Base-by-base conservation (phyloP, 2,113 vertebrate genomes). In the Gavialis gangeticus region DNA sequence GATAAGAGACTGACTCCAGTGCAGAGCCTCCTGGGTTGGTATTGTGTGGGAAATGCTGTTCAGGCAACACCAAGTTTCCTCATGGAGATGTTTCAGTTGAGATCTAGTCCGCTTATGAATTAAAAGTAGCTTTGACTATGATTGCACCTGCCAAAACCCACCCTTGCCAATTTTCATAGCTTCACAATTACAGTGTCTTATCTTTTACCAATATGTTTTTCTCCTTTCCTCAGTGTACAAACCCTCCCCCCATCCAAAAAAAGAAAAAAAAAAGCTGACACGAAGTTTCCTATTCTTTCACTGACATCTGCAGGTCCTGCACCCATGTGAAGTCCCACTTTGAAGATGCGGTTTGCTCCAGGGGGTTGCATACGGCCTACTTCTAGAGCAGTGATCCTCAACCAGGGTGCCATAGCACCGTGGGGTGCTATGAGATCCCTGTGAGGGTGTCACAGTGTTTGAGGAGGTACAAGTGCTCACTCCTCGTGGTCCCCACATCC, bases 11-110 rank as follows among this genome's bases (percentile, higher is more conserved):
- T 7, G 86, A 4, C 21, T 4, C 10, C 79, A 22, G 30, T 4
- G 14, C 4, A 1, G 7, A 22, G 60, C 25, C 54, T 18, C 5
- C 59, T 2, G 56, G 28, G 0, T 85, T 8, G 69, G 46, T 46
- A 46, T 46, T 46, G 46, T 46, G n/a, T 3, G 7, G 37, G 73
- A n/a, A 1, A 2, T 2, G 2, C 22, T 21, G 7, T 7, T 56
- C 3, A 0, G 21, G 10, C 57, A 0, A 13, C 19, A 4, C 1
- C 2, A 28, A 17, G 4, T 0, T 2, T 9, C 64, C 75, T 6
- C 3, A 1, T 0, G 1, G 8, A 3, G 88, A 75, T n/a, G 0
- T 55, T 71, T 87, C 17, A 0, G 12, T 17, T 11, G 4, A 69
- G 37, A 15, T 54, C 71, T 4, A 3, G 2, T 15, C 80, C 4